Evolutionary conservation across 1,140 invertebrate species (phyloP).

Genomic region (Anastatus disparis): DNA sequence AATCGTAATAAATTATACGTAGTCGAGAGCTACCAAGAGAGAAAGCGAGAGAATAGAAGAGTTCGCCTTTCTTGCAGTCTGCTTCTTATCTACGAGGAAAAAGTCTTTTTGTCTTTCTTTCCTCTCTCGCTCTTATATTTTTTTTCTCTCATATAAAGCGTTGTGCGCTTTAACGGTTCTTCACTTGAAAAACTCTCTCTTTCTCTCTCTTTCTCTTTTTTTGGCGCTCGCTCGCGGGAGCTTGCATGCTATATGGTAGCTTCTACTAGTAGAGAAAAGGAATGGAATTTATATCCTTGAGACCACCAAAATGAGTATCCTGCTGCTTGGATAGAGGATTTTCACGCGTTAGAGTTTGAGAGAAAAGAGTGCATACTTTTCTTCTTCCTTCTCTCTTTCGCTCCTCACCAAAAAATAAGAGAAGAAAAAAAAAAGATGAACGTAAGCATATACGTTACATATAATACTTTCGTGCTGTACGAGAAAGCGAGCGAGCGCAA

Average conservation of each 20-base stretch:
- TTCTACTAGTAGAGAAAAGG: constrained; percentile 20
- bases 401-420: neutral
- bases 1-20: constrained; percentile 35
- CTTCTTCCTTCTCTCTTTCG: no score
- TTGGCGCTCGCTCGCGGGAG: neutral
- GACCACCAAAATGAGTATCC: no score
- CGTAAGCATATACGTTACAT: no score
- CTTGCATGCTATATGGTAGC: no score
- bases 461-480: neutral
- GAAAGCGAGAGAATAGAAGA: constrained; percentile 3
- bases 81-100: constrained; percentile 7
- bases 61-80: constrained; percentile 13
- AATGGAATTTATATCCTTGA: constrained; percentile 28
- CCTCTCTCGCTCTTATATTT: no score
- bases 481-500: neutral
- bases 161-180: constrained; percentile 13
- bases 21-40: neutral
- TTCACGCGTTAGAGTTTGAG: neutral
- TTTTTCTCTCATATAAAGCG: neutral
- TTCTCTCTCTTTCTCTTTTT: no score
- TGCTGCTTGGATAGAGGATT: neutral
- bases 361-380: no score
- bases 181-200: constrained; percentile 27
- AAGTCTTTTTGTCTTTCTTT: no score
- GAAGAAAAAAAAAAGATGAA: no score